Percentiles rank a stretch among this genome's conserved stretches.
These are phyloP conservation scores for Sminthopsis crassicaudata DNA, from an alignment of 2,113 vertebrate species.

Conservation along the genomic window DNA sequence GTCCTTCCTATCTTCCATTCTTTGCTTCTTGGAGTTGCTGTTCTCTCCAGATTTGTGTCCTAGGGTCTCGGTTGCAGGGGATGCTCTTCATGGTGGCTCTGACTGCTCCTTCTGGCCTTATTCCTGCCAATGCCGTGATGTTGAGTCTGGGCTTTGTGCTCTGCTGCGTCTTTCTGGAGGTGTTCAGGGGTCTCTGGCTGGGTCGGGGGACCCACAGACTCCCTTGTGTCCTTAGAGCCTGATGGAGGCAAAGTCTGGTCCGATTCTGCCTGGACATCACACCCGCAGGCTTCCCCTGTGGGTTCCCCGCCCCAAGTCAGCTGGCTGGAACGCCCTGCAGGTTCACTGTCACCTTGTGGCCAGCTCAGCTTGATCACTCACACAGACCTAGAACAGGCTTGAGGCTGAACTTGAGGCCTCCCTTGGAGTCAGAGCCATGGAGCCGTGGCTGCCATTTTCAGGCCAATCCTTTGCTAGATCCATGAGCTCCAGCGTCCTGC, in stretches of 20 bases:
- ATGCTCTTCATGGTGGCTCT: neutral
- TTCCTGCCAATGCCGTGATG: too few species aligned
- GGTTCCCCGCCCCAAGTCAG: neutral
- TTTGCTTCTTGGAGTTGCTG: neutral
- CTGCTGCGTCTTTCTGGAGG: neutral
- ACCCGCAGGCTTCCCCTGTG: neutral
- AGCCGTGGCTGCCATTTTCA: too few species aligned
- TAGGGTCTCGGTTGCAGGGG: neutral
- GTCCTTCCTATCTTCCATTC: neutral
- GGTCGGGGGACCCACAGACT: neutral
- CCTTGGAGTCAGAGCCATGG: too few species aligned
- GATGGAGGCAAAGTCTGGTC: too few species aligned
- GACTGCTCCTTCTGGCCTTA: too few species aligned
- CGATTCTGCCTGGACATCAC: too few species aligned
- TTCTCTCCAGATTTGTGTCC: neutral
- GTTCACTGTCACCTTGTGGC: too few species aligned
- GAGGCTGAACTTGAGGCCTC: neutral
- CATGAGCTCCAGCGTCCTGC: too few species aligned
- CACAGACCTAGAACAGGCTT: neutral
- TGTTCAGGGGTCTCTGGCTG: neutral
- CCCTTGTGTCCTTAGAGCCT: too few species aligned
- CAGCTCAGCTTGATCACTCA: neutral
- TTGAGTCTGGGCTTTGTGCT: too few species aligned
- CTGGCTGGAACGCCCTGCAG: neutral
- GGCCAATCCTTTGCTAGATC: too few species aligned